Conservation (phyloP, 1,140 invertebrate genomes). For the Trachelipus rathkii region DNA sequence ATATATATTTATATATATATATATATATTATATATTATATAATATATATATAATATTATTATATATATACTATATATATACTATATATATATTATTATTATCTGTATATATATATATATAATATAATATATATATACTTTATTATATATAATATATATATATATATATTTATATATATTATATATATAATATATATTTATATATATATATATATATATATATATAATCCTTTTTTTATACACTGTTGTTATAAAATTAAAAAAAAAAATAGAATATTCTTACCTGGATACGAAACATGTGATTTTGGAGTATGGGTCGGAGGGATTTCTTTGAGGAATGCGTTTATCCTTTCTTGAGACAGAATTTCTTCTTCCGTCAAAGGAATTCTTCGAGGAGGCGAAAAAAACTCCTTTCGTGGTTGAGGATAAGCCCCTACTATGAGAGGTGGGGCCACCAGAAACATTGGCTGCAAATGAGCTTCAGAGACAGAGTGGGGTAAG, state of each 20-base stretch:
- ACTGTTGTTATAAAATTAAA: not conserved
- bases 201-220: slow-evolving; percentile 5
- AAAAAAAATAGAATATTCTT: not conserved
- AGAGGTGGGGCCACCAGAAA: not conserved
- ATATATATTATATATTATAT: no score
- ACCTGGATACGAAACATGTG: not conserved
- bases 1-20: no score
- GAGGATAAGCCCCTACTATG: not conserved
- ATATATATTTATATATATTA: slow-evolving; percentile 10
- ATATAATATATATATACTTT: no score
- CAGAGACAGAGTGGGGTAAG: not conserved
- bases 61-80: no score
- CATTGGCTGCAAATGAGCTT: not conserved
- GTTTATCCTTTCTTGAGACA: not conserved
- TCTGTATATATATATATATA: no score
- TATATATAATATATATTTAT: slow-evolving; percentile 7
- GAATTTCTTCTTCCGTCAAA: not conserved
- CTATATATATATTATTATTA: no score
- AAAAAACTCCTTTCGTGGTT: not conserved
- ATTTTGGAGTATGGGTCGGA: not conserved
- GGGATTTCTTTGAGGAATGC: not conserved
- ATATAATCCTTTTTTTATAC: not conserved
- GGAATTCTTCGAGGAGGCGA: not conserved
- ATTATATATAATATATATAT: not conserved
- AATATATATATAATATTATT: not conserved